These are phyloP conservation scores for Scylla paramamosain DNA, from an alignment of 1,140 invertebrate species.

Conservation along the genomic window DNA sequence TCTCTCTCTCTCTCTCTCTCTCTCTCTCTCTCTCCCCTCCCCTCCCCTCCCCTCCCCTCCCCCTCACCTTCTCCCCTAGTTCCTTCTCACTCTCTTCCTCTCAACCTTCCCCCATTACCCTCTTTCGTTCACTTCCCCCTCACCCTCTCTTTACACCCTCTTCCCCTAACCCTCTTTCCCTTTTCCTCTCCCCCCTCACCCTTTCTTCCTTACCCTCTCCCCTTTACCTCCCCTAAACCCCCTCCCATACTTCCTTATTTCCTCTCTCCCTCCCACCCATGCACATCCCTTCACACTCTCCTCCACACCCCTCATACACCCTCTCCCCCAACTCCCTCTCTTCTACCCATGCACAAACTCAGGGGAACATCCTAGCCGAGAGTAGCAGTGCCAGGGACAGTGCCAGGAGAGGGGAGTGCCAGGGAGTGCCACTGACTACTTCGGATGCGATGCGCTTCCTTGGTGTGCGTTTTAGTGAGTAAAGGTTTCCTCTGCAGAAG, in stretches of 20 bases:
- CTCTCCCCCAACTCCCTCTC: too few relatives aligned
- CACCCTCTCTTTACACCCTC: too few relatives aligned
- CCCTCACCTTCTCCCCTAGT: not conserved
- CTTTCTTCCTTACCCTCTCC: not conserved
- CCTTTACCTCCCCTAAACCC: too few relatives aligned
- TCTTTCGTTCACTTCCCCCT: not conserved
- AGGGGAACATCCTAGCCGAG: not conserved
- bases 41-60: not conserved
- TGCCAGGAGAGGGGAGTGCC: not conserved
- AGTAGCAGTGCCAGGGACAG: not conserved
- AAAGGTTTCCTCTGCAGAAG: not conserved
- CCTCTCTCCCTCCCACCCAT: too few relatives aligned
- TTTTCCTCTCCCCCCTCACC: not conserved
- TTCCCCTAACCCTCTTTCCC: not conserved
- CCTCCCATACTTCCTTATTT: too few relatives aligned
- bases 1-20: not conserved
- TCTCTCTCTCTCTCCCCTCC: not conserved
- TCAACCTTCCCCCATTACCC: too few relatives aligned
- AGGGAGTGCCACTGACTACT: not conserved
- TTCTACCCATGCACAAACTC: too few relatives aligned
- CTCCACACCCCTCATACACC: too few relatives aligned
- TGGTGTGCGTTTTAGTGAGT: constrained; percentile 1
- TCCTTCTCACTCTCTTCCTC: too few relatives aligned
- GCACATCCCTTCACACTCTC: too few relatives aligned
- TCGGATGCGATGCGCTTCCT: not conserved